Evolutionary conservation across 2,888 invertebrate species (phyloP).

Genomic region (Drosophila algonquin): DNA sequence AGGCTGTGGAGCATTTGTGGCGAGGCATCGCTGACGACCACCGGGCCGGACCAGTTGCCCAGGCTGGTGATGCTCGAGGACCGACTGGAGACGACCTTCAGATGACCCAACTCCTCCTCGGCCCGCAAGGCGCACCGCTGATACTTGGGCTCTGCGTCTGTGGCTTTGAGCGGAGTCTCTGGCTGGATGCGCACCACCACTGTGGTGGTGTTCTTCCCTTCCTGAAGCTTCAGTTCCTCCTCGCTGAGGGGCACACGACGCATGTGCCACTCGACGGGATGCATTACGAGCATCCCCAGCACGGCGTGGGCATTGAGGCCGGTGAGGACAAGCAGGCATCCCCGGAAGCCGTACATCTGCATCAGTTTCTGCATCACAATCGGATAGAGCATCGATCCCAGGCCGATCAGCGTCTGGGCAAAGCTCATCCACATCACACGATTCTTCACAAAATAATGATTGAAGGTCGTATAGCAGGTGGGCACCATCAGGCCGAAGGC

Average conservation of each 20-base stretch:
- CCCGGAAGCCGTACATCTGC: conserved; percentile 88
- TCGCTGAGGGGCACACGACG: conserved; percentile 82
- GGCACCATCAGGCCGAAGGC: conserved; percentile 91
- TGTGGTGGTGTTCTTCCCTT: neutral
- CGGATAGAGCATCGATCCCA: conserved; percentile 89
- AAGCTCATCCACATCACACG: conserved; percentile 90
- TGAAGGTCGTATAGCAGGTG: conserved; percentile 89
- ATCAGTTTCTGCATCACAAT: conserved; percentile 87
- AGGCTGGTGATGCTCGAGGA: conserved; percentile 82
- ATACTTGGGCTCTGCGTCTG: conserved; percentile 36
- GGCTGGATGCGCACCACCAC: conserved; percentile 62
- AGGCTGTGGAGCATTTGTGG: conserved; percentile 75
- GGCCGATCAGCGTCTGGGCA: conserved; percentile 89
- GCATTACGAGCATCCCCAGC: conserved; percentile 89
- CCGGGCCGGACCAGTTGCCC: conserved; percentile 83
- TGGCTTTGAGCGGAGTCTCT: conserved; percentile 55
- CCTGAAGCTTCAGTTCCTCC: conserved; percentile 62
- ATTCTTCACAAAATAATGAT: conserved; percentile 89
- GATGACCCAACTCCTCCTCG: conserved; percentile 49
- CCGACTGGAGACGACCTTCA: conserved; percentile 63
- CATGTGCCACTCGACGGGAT: conserved; percentile 90
- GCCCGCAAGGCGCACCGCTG: conserved; percentile 49
- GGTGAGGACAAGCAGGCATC: conserved; percentile 88
- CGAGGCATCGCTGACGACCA: conserved; percentile 80
- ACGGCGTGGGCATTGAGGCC: conserved; percentile 88